These are phyloP conservation scores for Masticophis lateralis DNA, from an alignment of 2,797 vertebrate genomes.

Conservation along the genomic window DNA sequence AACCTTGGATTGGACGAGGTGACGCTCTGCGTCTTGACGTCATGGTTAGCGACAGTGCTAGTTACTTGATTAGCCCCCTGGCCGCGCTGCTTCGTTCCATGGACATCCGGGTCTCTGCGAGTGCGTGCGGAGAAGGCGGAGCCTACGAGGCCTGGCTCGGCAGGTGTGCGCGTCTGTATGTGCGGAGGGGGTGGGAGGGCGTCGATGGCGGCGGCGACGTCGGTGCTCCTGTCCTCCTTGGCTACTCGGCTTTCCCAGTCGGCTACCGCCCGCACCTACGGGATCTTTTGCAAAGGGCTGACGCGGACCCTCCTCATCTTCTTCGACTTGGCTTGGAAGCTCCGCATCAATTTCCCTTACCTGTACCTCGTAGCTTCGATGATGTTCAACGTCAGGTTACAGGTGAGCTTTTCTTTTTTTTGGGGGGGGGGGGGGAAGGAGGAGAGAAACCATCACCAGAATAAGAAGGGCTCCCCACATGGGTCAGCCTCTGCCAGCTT, in stretches of 20 bases:
- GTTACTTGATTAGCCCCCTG: neutral
- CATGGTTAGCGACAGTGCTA: neutral
- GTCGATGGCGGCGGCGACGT: constrained; percentile 31
- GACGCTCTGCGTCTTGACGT: neutral
- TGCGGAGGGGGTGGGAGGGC: neutral
- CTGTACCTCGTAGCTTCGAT: constrained; percentile 95
- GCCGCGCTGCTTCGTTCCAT: neutral
- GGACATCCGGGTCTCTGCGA: constrained; percentile 6
- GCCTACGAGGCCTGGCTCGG: neutral
- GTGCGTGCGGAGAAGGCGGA: constrained; percentile 1
- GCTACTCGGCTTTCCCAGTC: constrained; percentile 89
- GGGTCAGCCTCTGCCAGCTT: neutral
- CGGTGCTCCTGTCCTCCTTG: constrained; percentile 81
- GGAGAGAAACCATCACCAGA: neutral
- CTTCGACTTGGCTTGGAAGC: constrained; percentile 94
- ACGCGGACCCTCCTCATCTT: constrained; percentile 94
- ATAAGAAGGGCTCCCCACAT: neutral
- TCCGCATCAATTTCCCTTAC: constrained; percentile 92
- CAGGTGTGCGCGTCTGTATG: neutral
- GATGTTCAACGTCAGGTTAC: constrained; percentile 96
- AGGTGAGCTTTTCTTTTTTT: constrained; percentile 73
- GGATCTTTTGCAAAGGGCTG: constrained; percentile 91
- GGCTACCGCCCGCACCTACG: constrained; percentile 88
- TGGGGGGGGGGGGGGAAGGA: neutral
- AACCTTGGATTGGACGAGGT: neutral